Conservation (phyloP, 2,888 invertebrate species). For the Rapana venosa region DNA sequence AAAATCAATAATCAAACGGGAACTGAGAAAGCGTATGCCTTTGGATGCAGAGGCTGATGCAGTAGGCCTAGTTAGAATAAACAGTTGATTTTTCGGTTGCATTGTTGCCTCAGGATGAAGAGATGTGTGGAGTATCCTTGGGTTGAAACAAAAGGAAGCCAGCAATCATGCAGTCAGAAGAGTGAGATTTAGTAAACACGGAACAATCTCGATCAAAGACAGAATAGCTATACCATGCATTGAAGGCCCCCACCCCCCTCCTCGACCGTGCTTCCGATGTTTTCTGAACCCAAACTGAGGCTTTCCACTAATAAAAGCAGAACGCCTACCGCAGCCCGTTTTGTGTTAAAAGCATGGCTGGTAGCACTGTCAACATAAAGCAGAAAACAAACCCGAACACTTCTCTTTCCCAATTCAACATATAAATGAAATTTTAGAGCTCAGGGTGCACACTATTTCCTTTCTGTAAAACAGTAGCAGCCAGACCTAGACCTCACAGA, state of each 20-base stretch:
- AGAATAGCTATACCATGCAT: not conserved
- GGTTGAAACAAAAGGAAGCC: no score
- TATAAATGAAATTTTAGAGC: not conserved
- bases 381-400: not conserved
- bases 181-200: not conserved
- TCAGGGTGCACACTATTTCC: not conserved
- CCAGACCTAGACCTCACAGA: constrained; percentile 30
- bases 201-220: not conserved
- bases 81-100: no score
- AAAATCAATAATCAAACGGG: no score
- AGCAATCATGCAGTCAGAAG: no score
- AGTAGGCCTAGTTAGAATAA: no score
- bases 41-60: no score
- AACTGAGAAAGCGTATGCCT: no score
- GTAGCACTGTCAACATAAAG: not conserved
- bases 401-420: not conserved
- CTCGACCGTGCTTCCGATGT: not conserved
- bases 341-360: not conserved
- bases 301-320: not conserved
- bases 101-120: no score
- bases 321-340: no score
- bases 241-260: not conserved
- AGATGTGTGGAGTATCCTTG: no score
- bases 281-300: not conserved
- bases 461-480: not conserved